Evolutionary conservation across 2,888 invertebrate species (phyloP), one percentile per base, ranked within the genome.

Genomic region (Aporophyla nigra): DNA sequence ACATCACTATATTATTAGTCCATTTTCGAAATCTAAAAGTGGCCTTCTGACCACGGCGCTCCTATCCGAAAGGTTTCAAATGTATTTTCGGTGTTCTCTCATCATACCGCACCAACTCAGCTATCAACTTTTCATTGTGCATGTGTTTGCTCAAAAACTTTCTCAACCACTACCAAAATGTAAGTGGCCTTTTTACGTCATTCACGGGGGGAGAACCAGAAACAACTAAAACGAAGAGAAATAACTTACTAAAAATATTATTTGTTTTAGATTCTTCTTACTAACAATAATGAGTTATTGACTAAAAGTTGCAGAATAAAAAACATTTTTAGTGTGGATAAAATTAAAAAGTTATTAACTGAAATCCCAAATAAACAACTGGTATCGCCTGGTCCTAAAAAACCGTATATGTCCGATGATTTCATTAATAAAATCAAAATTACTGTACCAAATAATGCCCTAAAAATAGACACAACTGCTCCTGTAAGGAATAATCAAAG

Each of bases 201-300:
- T 33, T 71, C 5, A 40, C 19, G 16, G 14, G 27, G 7, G n/a
- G 14, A 46, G 21, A 2, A 66, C 24, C 16, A n/a, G 33, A 10
- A 27, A 67, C 27, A 54, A 46, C 46, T 56, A 16, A 58, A 33
- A 69, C 7, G 4, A 49, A 40, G 40, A 9, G 14, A 62, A 63
- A 16, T 63, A 43, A 19, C 5, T 43, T 24, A 53, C 49, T 62
- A 16, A 40, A 33, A 49, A 24, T 40, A 54, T 59, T 6, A 33
- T 71, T 27, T 77, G 21, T 92, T 94, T 78, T 80, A 95, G 95
- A 82, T 94, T 51, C 86, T 94, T 33, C 74, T 95, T 54, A 90
- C 92, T 21, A 91, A 93, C 77, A 87, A 93, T 74, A 81, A 80
- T 24, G 87, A 90, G 66, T 78, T 93, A 54, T 76, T 90, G 53